Evolutionary conservation across 2,888 invertebrate species (phyloP), one percentile per base, ranked within the genome.

Genomic region (Bedellia somnulentella): DNA sequence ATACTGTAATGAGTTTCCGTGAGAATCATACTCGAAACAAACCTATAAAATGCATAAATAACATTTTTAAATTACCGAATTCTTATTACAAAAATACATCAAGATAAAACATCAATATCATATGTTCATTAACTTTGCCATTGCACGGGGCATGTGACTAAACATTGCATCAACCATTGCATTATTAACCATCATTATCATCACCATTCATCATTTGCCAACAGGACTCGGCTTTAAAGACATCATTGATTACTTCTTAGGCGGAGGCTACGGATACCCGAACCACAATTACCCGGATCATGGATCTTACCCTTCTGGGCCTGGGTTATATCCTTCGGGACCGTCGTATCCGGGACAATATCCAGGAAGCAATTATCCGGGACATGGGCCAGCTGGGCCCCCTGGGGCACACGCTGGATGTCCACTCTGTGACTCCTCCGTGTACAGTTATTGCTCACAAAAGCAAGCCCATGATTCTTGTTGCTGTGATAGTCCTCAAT

Each of bases 381-480:
- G 41, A 17, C 47, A 46, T 8, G 52, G 49, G 0, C 41, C 52
- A 4, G 47, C 52, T 1, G 73, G 73, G 1, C 71, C 73, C 0
- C 71, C 73, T 0, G 75, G 75, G 0, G 75, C 70, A 2, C 75
- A 75, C 24, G 52, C 67, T 1, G 75, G 76, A n/a, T 89, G 89
- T 43, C 89, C 89, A 1, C 52, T 84, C 15, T 89, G 89, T 45
- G 89, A 89, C 50, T 82, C 85, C 0, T 87, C 88, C 0, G 87
- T 89, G 3, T 88, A 82, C 55, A 80, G 83, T 42, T 89, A 89
- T 55, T 89, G 89, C 50, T 82, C 81, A 1, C 80, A 86, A 35
- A 89, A 87, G 58, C 70, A 88, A 33, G 71, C 83, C 3, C 88
- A 89, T 45, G 89, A 89, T 47, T 80, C 86, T 0, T 89, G 89